Percentiles rank a stretch among this genome's conserved stretches.
Evolutionary conservation across 2,113 vertebrate genomes (phyloP).

Genomic region (Gobio gobio): DNA sequence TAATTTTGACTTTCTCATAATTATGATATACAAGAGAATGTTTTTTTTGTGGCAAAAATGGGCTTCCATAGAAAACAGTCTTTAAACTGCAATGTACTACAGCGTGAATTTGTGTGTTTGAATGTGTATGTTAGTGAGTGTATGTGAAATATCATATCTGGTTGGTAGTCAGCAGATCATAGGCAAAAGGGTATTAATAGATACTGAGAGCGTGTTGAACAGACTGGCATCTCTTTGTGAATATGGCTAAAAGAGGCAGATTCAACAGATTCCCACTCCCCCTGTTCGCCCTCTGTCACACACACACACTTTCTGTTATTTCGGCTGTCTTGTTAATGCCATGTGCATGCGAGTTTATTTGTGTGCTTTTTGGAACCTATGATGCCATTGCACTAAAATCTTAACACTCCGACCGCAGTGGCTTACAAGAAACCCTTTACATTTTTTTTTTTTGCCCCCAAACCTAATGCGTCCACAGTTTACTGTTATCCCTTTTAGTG

Average conservation of each 20-base stretch:
- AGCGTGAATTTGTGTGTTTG: slow-evolving; percentile 9
- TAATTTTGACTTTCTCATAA: no score
- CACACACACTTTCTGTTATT: slow-evolving; percentile 29
- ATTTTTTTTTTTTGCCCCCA: background rate
- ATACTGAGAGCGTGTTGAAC: slow-evolving; percentile 56
- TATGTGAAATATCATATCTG: slow-evolving; percentile 66
- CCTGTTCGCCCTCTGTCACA: slow-evolving; percentile 16
- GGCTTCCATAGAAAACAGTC: background rate
- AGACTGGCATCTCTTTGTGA: slow-evolving; percentile 64
- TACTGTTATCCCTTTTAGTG: slow-evolving; percentile 29
- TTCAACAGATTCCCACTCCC: slow-evolving; percentile 42
- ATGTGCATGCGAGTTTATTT: slow-evolving; percentile 23
- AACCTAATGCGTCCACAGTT: slow-evolving; percentile 24
- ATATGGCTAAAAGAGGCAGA: slow-evolving; percentile 63
- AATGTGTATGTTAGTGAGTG: slow-evolving; percentile 49
- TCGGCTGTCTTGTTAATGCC: background rate
- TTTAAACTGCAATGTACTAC: background rate
- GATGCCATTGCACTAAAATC: slow-evolving; percentile 25
- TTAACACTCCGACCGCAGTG: background rate
- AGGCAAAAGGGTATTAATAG: slow-evolving; percentile 63
- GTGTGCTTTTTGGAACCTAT: slow-evolving; percentile 12
- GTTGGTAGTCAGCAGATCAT: slow-evolving; percentile 65
- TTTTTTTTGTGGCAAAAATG: no score
- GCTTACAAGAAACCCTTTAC: background rate
- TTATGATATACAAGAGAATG: no score